Conservation (phyloP, 2,113 vertebrate species). For the Grallaria varia region DNA sequence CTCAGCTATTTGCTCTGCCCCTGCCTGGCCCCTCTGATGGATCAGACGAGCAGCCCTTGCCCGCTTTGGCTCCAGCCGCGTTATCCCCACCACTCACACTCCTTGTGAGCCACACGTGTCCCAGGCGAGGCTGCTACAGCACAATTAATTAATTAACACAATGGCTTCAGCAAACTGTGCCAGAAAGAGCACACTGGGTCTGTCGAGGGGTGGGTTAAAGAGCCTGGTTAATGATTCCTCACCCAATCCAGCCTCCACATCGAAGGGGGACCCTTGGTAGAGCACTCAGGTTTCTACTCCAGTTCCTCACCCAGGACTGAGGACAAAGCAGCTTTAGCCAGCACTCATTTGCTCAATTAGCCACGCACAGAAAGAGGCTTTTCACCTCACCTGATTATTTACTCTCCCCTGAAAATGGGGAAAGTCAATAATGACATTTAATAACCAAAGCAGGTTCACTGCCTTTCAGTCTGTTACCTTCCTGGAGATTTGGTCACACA, state of each 20-base stretch:
- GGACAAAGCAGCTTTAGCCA: neutral
- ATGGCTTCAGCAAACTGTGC: neutral
- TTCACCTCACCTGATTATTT: neutral
- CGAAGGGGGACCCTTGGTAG: neutral
- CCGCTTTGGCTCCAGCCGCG: neutral
- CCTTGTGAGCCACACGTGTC: slow-evolving; percentile 16
- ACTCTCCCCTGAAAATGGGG: neutral
- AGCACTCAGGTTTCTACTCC: neutral
- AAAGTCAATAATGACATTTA: neutral
- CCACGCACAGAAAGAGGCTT: neutral
- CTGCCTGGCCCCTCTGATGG: neutral
- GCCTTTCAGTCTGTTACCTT: neutral
- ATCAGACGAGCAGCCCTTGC: slow-evolving; percentile 26
- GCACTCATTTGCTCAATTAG: neutral
- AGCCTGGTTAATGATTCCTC: neutral
- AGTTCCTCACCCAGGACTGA: neutral
- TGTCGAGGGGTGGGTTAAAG: neutral
- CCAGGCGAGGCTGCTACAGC: neutral
- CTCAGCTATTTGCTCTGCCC: slow-evolving; percentile 30
- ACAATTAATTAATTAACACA: neutral
- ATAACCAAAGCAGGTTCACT: neutral
- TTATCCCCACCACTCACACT: neutral
- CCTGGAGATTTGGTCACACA: neutral
- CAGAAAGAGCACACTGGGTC: neutral
- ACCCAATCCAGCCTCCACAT: neutral